These are phyloP conservation scores for Apolygus lucorum DNA, from an alignment of 1,140 invertebrate genomes.

Conservation along the genomic window DNA sequence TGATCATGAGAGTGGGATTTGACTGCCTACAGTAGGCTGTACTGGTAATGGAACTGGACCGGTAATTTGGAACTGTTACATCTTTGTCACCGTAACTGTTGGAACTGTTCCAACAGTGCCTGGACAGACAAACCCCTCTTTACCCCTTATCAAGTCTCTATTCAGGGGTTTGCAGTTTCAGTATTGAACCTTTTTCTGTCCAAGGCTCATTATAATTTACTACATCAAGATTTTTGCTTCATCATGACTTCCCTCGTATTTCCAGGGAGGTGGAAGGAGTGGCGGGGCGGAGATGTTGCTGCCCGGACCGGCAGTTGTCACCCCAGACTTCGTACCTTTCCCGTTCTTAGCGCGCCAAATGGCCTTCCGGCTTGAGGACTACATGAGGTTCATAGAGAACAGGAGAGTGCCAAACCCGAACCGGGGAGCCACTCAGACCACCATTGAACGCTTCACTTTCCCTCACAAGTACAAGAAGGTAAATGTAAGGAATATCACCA, in stretches of 20 bases:
- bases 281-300: conserved; percentile 31
- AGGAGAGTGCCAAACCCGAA: conserved; percentile 47
- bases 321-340: conserved; percentile 47
- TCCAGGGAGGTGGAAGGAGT: conserved; percentile 27
- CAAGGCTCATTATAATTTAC: neutral
- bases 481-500: too few relatives aligned
- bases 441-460: conserved; percentile 76
- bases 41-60: too few relatives aligned
- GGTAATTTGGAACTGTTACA: too few relatives aligned
- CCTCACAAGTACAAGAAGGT: conserved; percentile 76
- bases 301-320: conserved; percentile 42
- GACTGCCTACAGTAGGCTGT: too few relatives aligned
- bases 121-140: too few relatives aligned
- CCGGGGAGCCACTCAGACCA: conserved; percentile 59
- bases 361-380: conserved; percentile 42
- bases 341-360: conserved; percentile 45
- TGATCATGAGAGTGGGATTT: too few relatives aligned
- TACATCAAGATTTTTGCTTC: neutral
- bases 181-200: too few relatives aligned
- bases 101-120: too few relatives aligned
- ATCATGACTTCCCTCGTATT: conserved; percentile 4
- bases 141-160: too few relatives aligned
- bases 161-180: too few relatives aligned
- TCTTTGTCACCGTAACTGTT: too few relatives aligned
- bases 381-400: conserved; percentile 49